phyloP scores from a whole-genome alignment of 2,797 vertebrate genomes.

The Harpagifer antarcticus region DNA sequence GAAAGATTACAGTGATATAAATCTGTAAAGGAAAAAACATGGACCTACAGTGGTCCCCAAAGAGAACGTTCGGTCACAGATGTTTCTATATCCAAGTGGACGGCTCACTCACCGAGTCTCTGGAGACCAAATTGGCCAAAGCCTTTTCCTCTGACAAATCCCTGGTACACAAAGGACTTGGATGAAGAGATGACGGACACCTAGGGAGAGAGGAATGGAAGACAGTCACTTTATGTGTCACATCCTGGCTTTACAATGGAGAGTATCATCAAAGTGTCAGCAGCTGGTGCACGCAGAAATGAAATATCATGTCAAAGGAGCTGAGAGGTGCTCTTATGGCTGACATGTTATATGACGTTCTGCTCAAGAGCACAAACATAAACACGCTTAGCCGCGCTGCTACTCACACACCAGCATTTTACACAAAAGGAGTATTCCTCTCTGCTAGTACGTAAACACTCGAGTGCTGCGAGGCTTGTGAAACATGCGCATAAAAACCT shows the following conservation, averaged over 20 bases:
- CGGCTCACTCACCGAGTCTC: constrained; percentile 90
- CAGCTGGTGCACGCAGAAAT: constrained; percentile 65
- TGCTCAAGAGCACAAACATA: constrained; percentile 63
- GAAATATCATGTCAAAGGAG: constrained; percentile 76
- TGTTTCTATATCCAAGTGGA: constrained; percentile 39
- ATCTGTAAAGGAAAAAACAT: neutral
- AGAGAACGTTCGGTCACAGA: constrained; percentile 10
- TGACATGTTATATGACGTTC: constrained; percentile 78
- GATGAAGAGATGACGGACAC: constrained; percentile 94
- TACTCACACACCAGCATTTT: constrained; percentile 12
- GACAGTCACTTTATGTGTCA: constrained; percentile 73
- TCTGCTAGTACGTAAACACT: constrained; percentile 22
- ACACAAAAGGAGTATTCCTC: constrained; percentile 20
- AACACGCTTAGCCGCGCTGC: constrained; percentile 18
- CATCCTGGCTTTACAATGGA: constrained; percentile 67
- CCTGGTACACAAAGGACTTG: constrained; percentile 97
- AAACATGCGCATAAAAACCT: constrained; percentile 3
- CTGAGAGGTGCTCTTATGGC: constrained; percentile 68
- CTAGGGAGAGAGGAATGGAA: constrained; percentile 78
- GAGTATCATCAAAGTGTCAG: constrained; percentile 80
- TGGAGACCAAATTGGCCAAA: constrained; percentile 99
- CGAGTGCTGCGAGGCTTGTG: neutral
- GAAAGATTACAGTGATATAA: constrained; percentile 17
- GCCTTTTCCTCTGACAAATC: constrained; percentile 96
- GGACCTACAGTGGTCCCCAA: neutral